These are phyloP conservation scores for Microtus ochrogaster DNA, from an alignment of 2,113 vertebrate genomes.

Conservation along the genomic window DNA sequence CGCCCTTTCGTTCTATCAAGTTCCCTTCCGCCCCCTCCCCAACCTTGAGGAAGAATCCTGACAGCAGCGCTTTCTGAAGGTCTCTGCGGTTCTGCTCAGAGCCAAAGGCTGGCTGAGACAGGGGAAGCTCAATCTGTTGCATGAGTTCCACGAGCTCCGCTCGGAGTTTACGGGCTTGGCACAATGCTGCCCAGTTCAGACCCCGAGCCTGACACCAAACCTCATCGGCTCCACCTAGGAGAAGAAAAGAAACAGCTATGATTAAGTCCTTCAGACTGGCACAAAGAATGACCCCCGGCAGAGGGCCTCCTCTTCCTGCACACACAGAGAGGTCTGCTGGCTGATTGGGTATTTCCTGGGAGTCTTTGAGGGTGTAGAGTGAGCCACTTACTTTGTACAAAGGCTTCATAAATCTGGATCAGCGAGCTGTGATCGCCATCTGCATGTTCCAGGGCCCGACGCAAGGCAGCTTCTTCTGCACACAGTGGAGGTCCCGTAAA, in stretches of 20 bases:
- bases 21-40: neutral
- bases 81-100: constrained; percentile 92
- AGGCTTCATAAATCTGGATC: constrained; percentile 91
- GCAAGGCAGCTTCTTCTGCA: constrained; percentile 87
- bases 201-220: constrained; percentile 93
- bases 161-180: constrained; percentile 90
- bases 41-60: constrained; percentile 97
- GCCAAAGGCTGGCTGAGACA: constrained; percentile 94
- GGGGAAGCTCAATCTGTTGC: constrained; percentile 94
- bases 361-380: neutral
- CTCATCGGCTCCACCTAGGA: constrained; percentile 90
- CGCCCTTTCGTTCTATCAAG: neutral
- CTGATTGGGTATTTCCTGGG: neutral
- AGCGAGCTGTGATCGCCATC: constrained; percentile 93
- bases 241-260: constrained; percentile 4
- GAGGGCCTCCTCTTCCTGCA: neutral
- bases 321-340: neutral
- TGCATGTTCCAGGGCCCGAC: constrained; percentile 88
- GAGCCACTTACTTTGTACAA: constrained; percentile 90
- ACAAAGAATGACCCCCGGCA: neutral
- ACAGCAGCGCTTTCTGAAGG: constrained; percentile 95
- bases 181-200: constrained; percentile 88
- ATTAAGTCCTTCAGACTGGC: neutral
- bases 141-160: constrained; percentile 94
- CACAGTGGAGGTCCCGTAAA: constrained; percentile 83